Evolutionary conservation across 2,888 invertebrate species (phyloP).

Genomic region (Caenorhabditis macrosperma): DNA sequence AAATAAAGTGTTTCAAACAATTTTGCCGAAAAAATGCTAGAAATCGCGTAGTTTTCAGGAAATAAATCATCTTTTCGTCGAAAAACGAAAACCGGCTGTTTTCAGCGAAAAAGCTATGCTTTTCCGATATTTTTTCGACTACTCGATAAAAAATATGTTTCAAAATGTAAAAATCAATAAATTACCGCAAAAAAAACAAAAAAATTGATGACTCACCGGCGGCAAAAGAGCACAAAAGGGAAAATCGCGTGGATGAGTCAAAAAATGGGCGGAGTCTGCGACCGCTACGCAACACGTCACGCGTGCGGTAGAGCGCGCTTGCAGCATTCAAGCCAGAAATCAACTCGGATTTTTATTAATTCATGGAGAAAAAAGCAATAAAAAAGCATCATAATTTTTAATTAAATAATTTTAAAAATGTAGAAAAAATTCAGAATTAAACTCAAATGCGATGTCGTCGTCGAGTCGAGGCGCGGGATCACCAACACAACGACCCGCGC

Average conservation of each 20-base stretch:
- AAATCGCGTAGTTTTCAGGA: conserved; percentile 3
- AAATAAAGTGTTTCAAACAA: background rate
- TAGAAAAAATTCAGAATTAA: conserved; percentile 32
- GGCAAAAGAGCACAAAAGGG: conserved; percentile 27
- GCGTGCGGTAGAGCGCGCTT: conserved; percentile 42
- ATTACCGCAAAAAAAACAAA: background rate
- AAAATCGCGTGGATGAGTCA: conserved; percentile 34
- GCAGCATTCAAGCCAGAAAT: conserved; percentile 7
- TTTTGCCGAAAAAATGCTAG: background rate
- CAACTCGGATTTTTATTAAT: conserved; percentile 11
- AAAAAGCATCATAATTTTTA: conserved; percentile 12
- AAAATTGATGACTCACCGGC: conserved; percentile 22
- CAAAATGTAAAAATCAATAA: background rate
- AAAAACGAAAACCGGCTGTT: background rate
- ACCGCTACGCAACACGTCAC: conserved; percentile 40
- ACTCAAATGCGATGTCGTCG: conserved; percentile 48
- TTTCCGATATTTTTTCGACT: background rate
- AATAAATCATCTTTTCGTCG: background rate
- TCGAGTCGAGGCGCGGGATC: conserved; percentile 48
- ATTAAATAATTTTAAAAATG: background rate
- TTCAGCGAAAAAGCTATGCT: background rate
- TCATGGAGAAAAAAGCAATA: background rate
- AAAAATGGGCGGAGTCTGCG: conserved; percentile 15
- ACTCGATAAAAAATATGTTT: conserved; percentile 12
- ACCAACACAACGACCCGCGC: conserved; percentile 34